Conservation (phyloP, 2,888 invertebrate genomes). For the Cistogaster globosa region DNA sequence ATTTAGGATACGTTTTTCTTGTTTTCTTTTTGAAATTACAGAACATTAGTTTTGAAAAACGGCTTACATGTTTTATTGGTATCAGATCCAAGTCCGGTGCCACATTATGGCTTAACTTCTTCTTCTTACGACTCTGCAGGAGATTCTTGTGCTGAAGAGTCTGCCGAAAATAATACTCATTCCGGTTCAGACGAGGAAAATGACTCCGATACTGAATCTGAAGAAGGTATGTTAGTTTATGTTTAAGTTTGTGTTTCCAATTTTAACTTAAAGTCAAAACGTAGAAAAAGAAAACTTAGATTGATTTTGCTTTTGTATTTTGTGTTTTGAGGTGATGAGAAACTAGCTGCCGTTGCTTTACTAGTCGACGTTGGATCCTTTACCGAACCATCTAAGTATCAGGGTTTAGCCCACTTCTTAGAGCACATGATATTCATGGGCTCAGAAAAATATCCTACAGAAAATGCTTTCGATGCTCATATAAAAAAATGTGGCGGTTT, state of each 20-base stretch:
- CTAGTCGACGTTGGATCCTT: constrained; percentile 91
- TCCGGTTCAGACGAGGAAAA: constrained; percentile 74
- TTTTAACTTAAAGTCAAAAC: too few species aligned
- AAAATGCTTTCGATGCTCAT: constrained; percentile 92
- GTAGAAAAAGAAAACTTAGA: too few species aligned
- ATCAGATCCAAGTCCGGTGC: constrained; percentile 85
- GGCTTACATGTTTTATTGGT: constrained; percentile 89
- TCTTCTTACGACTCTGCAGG: constrained; percentile 76
- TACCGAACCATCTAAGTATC: constrained; percentile 90
- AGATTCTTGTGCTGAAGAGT: constrained; percentile 75
- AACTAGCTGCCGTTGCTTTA: constrained; percentile 89
- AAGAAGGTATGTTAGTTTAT: constrained; percentile 74
- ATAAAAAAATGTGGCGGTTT: constrained; percentile 93
- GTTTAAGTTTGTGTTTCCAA: too few species aligned
- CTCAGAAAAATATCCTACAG: constrained; percentile 92
- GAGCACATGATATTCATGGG: constrained; percentile 98
- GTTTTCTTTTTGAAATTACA: constrained; percentile 74
- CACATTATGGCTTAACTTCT: constrained; percentile 78
- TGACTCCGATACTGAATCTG: constrained; percentile 72
- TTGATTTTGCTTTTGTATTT: background rate
- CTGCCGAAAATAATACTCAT: constrained; percentile 71
- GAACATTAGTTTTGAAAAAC: constrained; percentile 87
- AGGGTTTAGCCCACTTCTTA: constrained; percentile 92
- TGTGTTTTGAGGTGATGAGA: constrained; percentile 78
- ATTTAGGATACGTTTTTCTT: background rate